phyloP scores from a whole-genome alignment of 2,113 vertebrate genomes.

The Gobiocypris rarus region DNA sequence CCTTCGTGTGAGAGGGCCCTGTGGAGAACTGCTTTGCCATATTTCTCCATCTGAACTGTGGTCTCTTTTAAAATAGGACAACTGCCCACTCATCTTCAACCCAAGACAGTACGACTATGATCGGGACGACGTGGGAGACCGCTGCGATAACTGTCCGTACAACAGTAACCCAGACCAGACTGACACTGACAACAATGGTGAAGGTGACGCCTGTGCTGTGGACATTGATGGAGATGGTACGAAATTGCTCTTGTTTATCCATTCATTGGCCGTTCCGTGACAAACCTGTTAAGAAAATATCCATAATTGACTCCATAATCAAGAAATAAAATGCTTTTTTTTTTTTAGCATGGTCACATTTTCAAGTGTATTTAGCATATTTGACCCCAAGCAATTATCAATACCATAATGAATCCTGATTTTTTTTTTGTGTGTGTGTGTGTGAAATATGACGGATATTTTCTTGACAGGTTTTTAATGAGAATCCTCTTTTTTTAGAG shows the following conservation, averaged over 20 bases:
- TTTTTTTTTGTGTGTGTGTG: too few species aligned
- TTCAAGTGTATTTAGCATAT: background rate
- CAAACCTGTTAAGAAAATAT: background rate
- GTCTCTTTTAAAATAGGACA: conserved; percentile 82
- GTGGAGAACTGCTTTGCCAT: background rate
- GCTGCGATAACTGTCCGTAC: conserved; percentile 98
- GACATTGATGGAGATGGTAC: conserved; percentile 98
- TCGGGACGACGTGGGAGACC: conserved; percentile 95
- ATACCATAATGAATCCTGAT: background rate
- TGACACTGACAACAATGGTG: conserved; percentile 94
- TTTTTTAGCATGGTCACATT: too few species aligned
- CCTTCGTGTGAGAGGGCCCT: background rate
- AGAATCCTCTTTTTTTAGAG: background rate
- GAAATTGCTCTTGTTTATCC: background rate
- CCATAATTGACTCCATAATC: background rate
- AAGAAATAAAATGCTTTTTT: background rate
- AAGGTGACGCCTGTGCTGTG: conserved; percentile 93
- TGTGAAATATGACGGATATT: background rate
- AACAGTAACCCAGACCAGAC: conserved; percentile 97
- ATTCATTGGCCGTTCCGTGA: background rate
- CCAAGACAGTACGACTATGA: conserved; percentile 98
- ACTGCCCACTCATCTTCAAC: conserved; percentile 96
- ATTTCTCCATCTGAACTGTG: background rate
- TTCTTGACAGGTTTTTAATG: background rate
- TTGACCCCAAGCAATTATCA: background rate